Evolutionary conservation across 2,888 invertebrate species (phyloP), one percentile per base, ranked within the genome.

Genomic region (Physocephala rufipes): DNA sequence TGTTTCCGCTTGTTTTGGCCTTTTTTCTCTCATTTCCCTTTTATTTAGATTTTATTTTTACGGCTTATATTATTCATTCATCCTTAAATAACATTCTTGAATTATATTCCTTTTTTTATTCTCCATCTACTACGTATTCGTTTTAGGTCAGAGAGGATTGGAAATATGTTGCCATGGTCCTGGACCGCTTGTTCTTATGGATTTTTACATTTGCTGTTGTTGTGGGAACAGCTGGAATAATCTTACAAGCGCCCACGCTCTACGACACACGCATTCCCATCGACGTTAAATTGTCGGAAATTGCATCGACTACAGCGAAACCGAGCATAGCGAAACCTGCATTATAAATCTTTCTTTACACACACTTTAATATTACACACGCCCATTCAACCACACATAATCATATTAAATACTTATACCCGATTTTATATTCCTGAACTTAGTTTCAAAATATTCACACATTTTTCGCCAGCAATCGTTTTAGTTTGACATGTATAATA

Each of bases 161-260:
- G 98, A 98, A 98, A 87, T 98, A 96, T 87, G 97, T 98, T 79
- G 97, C 97, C 75, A 96, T 97, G 95, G 97, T 98, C 77, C 89
- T 98, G 85, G 98, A 98, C 87, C 91, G 98, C 75, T 89, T 99
- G 82, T 98, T 98, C 88, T 90, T 98, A 81, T 97, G 96, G 94
- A 96, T 98, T 86, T 98, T 98, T 88, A 96, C 97, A 79, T 89
- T 96, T 83, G 96, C 97, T 65, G 97, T 97, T 82, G 89, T 97
- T 76, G 94, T 96, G 76, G 97, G 97, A 59, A 96, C 95, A 67
- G 95, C 95, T 36, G 95, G 95, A 69, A 96, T 97, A 85, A 96
- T 97, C 82, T 89, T 97, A 78, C 96, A 96, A 88, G 97, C 97
- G 74, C 97, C 97, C 59, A 96, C 96, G 73, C 89, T 97, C 75